A percentile compares a stretch with the other conserved stretches of the same genome.
These are phyloP conservation scores for Solea solea DNA, from an alignment of 2,113 vertebrate genomes.

Conservation along the genomic window DNA sequence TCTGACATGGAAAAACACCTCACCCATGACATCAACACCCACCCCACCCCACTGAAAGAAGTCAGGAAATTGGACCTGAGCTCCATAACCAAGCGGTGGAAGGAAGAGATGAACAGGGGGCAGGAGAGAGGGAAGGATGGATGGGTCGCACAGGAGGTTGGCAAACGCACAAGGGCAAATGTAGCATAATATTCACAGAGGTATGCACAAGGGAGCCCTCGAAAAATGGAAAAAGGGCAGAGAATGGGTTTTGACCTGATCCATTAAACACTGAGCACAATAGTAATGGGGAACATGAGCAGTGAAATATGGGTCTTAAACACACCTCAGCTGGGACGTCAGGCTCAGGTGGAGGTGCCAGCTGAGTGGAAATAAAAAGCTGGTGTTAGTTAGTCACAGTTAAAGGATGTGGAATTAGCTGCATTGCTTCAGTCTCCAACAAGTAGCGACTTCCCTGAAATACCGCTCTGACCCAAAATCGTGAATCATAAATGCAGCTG, in stretches of 20 bases:
- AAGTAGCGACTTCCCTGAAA: conserved; percentile 6
- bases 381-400: conserved; percentile 71
- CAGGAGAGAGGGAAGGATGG: neutral
- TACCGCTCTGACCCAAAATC: neutral
- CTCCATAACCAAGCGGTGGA: conserved; percentile 24
- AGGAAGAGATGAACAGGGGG: conserved; percentile 13
- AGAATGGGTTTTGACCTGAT: conserved; percentile 21
- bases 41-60: neutral
- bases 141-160: neutral
- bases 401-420: conserved; percentile 45
- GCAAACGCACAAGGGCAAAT: neutral
- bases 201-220: neutral
- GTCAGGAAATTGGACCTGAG: conserved; percentile 34
- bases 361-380: conserved; percentile 89
- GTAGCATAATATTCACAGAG: neutral
- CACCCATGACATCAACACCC: conserved; percentile 37
- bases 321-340: conserved; percentile 92
- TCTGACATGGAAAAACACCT: conserved; percentile 66
- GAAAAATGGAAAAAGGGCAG: neutral
- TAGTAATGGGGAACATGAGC: conserved; percentile 20
- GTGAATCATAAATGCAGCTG: neutral
- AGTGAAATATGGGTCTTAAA: conserved; percentile 80
- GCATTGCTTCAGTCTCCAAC: conserved; percentile 27
- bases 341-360: conserved; percentile 88
- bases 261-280: conserved; percentile 19